Percentiles rank a stretch among this genome's conserved stretches.
phyloP scores from a whole-genome alignment of 23 tunicate genomes.

The Ascidia mentula region DNA sequence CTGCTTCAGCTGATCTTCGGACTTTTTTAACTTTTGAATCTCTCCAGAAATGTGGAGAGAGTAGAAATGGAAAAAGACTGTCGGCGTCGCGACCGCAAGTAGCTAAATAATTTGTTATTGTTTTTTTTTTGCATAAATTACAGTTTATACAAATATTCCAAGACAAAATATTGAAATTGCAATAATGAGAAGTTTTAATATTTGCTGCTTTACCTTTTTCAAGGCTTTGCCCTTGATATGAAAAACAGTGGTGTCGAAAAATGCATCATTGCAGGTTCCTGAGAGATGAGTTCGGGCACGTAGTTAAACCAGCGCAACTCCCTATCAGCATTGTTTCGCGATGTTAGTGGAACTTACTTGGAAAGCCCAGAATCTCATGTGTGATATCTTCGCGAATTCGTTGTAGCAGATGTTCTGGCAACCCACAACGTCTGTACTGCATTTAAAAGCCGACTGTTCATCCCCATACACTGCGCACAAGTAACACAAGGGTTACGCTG shows the following conservation, averaged over 20 bases:
- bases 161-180: no score
- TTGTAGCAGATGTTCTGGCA: constrained; percentile 81
- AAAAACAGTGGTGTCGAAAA: no score
- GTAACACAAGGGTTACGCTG: no score
- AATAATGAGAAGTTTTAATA: no score
- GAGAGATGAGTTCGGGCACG: no score
- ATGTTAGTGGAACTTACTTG: constrained; percentile 71
- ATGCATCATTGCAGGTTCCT: no score
- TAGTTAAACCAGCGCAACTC: no score
- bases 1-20: constrained; percentile 46
- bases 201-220: no score
- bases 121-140: no score
- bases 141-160: no score
- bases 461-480: constrained; percentile 88
- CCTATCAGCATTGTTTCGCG: no score
- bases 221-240: no score
- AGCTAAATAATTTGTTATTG: constrained; percentile 51
- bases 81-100: constrained; percentile 80
- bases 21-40: constrained; percentile 68
- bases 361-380: constrained; percentile 89
- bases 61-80: constrained; percentile 90
- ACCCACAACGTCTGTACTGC: constrained; percentile 78
- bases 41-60: constrained; percentile 68
- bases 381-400: constrained; percentile 83
- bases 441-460: constrained; percentile 93